Base-by-base conservation (phyloP, 2,113 vertebrate species). In the Pteropus alecto region DNA sequence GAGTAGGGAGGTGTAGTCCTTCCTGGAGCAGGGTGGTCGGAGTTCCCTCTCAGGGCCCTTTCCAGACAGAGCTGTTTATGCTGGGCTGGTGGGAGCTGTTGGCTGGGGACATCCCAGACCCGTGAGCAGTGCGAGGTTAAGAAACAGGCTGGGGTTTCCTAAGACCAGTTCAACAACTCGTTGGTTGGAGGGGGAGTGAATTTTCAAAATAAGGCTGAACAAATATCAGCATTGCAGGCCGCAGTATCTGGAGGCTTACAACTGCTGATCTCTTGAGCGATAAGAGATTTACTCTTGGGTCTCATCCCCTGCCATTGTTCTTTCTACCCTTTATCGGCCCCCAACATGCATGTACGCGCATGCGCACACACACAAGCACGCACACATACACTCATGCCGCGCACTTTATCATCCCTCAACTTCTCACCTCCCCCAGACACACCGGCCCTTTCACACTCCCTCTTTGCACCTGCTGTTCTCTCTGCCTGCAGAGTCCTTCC, bases 381-480 rank as follows among this genome's bases (percentile, higher is more conserved):
- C 19, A 43, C 35, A 9, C 5, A 3, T 0, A 8, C n/a, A n/a
- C 43, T 51, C 48, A 51, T 13, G 13, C 48, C 48, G 5, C 1
- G 11, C 1, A 33, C 76, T 63, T 48, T 77, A 77, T 43, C 68
- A 51, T 90, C 85, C 88, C 83, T 91, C 43, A 85, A 87, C 56
- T 68, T 88, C 94, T 91, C 89, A 89, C 86, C 82, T 87, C 87
- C 84, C 79, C 85, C 93, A 73, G 94, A 91, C 54, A 41, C 79
- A 67, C 65, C 83, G 63, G 77, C 82, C 95, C 93, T 95, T 87
- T 73, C 91, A 56, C 87, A 88, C 84, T 88, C 92, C 71, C 87
- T 96, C 87, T 96, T 71, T 85, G 90, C 77, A 88, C 96, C 63
- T 85, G 85, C 97, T 97, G 76, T 86, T 96, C 89, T 94, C 79